Base-by-base conservation (phyloP, 2,888 invertebrate genomes). In the Hybos culiciformis region DNA sequence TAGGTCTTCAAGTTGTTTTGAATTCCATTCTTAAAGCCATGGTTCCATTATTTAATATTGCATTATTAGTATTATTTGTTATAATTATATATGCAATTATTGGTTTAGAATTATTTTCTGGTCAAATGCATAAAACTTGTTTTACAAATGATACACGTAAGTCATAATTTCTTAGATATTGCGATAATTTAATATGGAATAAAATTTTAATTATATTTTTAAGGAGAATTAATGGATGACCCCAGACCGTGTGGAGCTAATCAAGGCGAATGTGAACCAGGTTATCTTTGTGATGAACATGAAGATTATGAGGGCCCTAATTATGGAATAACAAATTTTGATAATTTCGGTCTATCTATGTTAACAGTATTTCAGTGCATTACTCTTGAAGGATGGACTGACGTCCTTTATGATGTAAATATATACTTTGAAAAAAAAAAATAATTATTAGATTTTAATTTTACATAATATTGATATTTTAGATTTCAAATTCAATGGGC, bases 61-160 rank as follows among this genome's bases (percentile, higher is more conserved):
- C 96, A 60, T 77, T 98, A 61, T 79, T 98, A 61, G 98, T 98
- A 65, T 80, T 97, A 61, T 98, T 98, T 72, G 98, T 99, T 67
- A 98, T 98, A 70, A 96, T 98, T 70, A 98, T 98, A 72, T 98
- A 98, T 71, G 98, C 98, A 59, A 98, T 98, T 70, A 92, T 98
- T 64, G 98, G 98, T 50, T 75, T 98, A 59, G 97, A 98, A 70
- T 75, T 98, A 54, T 98, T 97, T 78, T 93, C 91, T 57, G 98
- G 98, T 57, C 87, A 90, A 70, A 77, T 98, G 75, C 97, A 98
- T 68, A 83, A 80, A 62, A 87, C 93, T 48, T 98, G 98, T 70
- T 85, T 77, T 63, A 73, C 82, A 64, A 85, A 78, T 60, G 62
- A 69, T 44, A 87, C 90, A 69, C 80, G 92, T 92, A 69, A 70